Evolutionary conservation across 2,888 invertebrate species (phyloP).

Genomic region (Athalia rosae): DNA sequence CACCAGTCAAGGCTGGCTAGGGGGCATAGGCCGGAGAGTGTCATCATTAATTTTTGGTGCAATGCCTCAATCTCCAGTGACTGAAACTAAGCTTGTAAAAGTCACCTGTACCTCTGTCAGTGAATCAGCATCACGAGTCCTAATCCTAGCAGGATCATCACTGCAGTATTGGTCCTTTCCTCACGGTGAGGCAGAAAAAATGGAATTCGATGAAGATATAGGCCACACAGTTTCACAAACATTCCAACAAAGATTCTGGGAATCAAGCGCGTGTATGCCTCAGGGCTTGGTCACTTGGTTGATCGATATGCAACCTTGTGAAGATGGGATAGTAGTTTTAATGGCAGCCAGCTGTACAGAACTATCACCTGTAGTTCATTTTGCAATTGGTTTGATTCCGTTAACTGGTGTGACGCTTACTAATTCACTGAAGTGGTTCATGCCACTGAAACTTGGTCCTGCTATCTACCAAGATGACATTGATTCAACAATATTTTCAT

Average conservation of each 20-base stretch:
- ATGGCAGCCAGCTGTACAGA: conserved; percentile 79
- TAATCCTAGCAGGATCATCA: conserved; percentile 84
- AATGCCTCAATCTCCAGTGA: conserved; percentile 78
- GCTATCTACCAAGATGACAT: conserved; percentile 74
- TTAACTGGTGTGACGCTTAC: conserved; percentile 60
- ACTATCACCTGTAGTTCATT: conserved; percentile 81
- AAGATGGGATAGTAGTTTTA: conserved; percentile 80
- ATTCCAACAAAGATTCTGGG: conserved; percentile 81
- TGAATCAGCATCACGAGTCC: conserved; percentile 77
- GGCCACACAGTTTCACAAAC: conserved; percentile 83
- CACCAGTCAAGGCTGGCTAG: conserved; percentile 88
- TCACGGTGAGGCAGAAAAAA: conserved; percentile 80
- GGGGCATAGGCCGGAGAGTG: conserved; percentile 89
- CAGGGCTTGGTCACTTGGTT: conserved; percentile 82
- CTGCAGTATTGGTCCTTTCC: conserved; percentile 89
- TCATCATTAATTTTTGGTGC: conserved; percentile 88
- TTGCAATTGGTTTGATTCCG: conserved; percentile 79
- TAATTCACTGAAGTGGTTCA: conserved; percentile 69
- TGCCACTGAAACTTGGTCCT: conserved; percentile 69
- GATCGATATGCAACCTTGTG: conserved; percentile 85
- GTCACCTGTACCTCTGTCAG: conserved; percentile 73
- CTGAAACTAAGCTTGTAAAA: conserved; percentile 82
- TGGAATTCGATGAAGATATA: conserved; percentile 85
- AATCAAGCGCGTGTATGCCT: conserved; percentile 75
- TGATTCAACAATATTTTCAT: conserved; percentile 73